Conservation (phyloP, 2,113 vertebrate species). For the Lagopus muta region DNA sequence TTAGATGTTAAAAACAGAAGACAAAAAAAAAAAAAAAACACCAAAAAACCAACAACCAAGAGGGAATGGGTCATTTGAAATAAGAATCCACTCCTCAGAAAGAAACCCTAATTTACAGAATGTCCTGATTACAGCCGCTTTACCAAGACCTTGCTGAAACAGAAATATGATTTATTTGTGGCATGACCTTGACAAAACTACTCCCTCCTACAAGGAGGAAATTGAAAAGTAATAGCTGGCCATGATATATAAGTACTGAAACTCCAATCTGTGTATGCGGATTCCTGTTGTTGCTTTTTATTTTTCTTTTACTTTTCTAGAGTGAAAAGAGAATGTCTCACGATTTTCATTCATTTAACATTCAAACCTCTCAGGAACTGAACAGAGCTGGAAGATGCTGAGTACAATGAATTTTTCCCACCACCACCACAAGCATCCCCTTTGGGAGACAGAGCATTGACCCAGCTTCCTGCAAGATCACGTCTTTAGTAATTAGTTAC, state of each 20-base stretch:
- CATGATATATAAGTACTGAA: background rate
- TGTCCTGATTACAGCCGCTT: conserved; percentile 14
- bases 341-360: conserved; percentile 5
- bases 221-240: conserved; percentile 52
- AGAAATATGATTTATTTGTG: conserved; percentile 30
- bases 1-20: conserved; percentile 30
- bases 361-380: background rate
- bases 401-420: background rate
- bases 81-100: conserved; percentile 15
- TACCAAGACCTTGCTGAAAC: conserved; percentile 31
- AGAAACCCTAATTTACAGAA: conserved; percentile 58
- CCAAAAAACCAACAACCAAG: background rate
- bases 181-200: conserved; percentile 50
- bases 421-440: background rate
- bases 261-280: background rate
- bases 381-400: background rate
- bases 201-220: conserved; percentile 30
- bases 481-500: background rate
- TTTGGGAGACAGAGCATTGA: background rate
- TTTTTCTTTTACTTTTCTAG: background rate
- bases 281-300: background rate
- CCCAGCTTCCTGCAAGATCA: background rate
- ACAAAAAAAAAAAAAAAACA: background rate
- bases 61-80: conserved; percentile 21
- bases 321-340: background rate